These are phyloP conservation scores for Apis florea DNA, from an alignment of 1,140 invertebrate species.

Conservation along the genomic window DNA sequence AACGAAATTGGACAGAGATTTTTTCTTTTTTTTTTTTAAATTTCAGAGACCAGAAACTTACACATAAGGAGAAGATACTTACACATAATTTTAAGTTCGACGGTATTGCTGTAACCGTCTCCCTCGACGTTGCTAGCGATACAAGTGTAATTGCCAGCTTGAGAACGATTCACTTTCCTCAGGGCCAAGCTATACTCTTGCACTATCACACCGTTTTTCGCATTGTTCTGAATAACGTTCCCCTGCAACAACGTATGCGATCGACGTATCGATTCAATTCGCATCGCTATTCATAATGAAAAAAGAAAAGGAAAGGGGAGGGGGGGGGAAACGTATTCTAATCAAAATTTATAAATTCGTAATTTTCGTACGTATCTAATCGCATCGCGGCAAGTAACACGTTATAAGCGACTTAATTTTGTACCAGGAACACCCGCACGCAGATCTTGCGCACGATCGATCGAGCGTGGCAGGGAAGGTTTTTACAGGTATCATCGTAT, in stretches of 20 bases:
- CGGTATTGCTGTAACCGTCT: constrained; percentile 89
- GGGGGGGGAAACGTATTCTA: too few species aligned
- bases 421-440: too few species aligned
- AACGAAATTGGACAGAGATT: constrained; percentile 50
- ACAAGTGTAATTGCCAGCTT: constrained; percentile 93
- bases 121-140: constrained; percentile 94
- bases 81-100: constrained; percentile 94
- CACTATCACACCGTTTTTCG: constrained; percentile 90
- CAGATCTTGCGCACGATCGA: too few species aligned
- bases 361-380: too few species aligned
- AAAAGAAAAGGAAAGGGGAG: too few species aligned
- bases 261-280: background rate
- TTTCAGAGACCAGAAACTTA: constrained; percentile 83
- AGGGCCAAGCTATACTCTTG: constrained; percentile 90
- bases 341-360: too few species aligned
- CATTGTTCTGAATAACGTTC: constrained; percentile 89
- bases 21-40: too few species aligned
- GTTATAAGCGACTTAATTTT: too few species aligned
- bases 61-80: constrained; percentile 91
- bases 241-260: constrained; percentile 82
- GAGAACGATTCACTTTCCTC: constrained; percentile 87
- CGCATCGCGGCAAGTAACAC: too few species aligned
- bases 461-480: too few species aligned
- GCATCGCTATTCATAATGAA: background rate
- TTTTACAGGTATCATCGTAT: too few species aligned